Evolutionary conservation across 2,888 invertebrate genomes (phyloP).

Genomic region (Dolichomitus sp.): DNA sequence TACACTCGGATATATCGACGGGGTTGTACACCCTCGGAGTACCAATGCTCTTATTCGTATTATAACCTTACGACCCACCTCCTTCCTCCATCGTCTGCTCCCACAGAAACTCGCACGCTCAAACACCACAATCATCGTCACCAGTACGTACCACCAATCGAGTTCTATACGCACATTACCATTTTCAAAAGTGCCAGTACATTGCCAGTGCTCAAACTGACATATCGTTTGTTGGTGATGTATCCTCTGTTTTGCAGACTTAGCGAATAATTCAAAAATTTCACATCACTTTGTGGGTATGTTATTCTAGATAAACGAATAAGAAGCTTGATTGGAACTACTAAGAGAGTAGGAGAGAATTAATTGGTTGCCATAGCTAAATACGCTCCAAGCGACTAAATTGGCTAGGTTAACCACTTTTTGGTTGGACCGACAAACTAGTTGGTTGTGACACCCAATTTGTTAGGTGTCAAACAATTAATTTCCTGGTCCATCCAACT

Average conservation of each 20-base stretch:
- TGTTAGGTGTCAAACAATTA: too few species aligned
- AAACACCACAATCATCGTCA: background rate
- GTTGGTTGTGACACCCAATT: too few species aligned
- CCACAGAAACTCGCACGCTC: conserved; percentile 1
- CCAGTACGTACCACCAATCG: background rate
- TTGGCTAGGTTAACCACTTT: too few species aligned
- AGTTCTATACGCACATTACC: conserved; percentile 7
- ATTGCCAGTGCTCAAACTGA: background rate
- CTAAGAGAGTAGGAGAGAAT: too few species aligned
- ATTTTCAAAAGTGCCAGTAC: conserved; percentile 27
- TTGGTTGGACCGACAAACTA: too few species aligned
- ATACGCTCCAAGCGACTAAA: too few species aligned
- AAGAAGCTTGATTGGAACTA: too few species aligned
- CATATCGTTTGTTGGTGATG: background rate
- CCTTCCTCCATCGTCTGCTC: conserved; percentile 1
- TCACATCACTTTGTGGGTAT: background rate
- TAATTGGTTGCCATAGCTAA: too few species aligned
- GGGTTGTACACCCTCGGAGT: conserved; percentile 24
- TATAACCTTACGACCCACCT: conserved; percentile 17
- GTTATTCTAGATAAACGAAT: background rate
- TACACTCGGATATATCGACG: conserved; percentile 37
- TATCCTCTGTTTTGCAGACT: background rate
- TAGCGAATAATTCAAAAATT: background rate
- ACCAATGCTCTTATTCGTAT: conserved; percentile 35
- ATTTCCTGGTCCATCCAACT: too few species aligned